phyloP scores from a whole-genome alignment of 2,113 vertebrate genomes.

The Galeopterus variegatus region DNA sequence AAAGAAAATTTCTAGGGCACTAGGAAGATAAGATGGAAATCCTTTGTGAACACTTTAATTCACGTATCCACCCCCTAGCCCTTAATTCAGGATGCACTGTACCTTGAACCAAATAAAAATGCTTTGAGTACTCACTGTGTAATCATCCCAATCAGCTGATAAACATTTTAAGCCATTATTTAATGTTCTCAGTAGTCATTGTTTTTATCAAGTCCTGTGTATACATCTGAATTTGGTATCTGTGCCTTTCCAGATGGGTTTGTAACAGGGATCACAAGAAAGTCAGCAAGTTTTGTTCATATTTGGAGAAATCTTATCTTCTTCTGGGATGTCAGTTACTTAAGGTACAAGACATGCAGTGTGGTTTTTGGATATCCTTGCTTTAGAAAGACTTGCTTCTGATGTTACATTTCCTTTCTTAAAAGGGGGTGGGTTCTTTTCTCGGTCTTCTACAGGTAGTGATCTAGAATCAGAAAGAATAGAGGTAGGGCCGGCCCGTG shows the following conservation, averaged over 20 bases:
- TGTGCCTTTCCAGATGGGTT: neutral
- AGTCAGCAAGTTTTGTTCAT: neutral
- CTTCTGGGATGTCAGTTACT: accelerated
- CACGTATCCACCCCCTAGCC: accelerated
- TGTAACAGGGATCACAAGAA: neutral
- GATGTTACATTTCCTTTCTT: neutral
- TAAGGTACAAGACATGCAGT: neutral
- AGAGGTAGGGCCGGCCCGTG: no score
- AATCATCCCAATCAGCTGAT: neutral
- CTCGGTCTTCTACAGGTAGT: neutral
- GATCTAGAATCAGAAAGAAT: neutral
- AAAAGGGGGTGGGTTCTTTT: accelerated
- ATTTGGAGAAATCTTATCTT: neutral
- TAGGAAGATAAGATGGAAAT: neutral
- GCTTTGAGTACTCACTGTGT: accelerated
- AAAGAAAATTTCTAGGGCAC: neutral
- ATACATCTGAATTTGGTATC: neutral
- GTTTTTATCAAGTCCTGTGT: neutral
- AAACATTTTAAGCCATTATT: neutral
- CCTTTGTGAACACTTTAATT: neutral
- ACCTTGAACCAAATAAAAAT: neutral
- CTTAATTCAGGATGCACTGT: neutral
- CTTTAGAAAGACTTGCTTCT: neutral
- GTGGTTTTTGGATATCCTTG: neutral
- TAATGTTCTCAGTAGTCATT: neutral